These are phyloP conservation scores for Etheostoma nigrum DNA, from an alignment of 2,797 vertebrate species.

Conservation along the genomic window DNA sequence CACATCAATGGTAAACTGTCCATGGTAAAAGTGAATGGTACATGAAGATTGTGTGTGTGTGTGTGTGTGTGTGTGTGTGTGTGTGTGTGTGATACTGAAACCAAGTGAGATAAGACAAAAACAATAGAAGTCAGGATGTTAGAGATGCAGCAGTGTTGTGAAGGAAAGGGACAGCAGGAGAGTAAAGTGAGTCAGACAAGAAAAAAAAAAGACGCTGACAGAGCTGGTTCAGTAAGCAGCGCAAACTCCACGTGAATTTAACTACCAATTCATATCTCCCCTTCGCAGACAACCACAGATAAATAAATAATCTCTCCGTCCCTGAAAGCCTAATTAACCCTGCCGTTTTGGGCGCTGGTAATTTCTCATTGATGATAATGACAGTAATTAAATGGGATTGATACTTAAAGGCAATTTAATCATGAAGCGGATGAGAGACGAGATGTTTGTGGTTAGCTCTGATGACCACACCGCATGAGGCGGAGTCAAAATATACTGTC, in stretches of 20 bases:
- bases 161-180: conserved; percentile 37
- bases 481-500: conserved; percentile 15
- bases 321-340: conserved; percentile 84
- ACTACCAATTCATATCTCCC: conserved; percentile 72
- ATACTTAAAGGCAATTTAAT: conserved; percentile 85
- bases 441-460: conserved; percentile 64
- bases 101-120: conserved; percentile 3
- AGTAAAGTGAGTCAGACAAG: conserved; percentile 21
- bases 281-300: conserved; percentile 72
- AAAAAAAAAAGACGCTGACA: background rate
- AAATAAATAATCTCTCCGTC: conserved; percentile 79
- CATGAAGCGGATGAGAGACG: conserved; percentile 71
- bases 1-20: background rate
- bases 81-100: conserved; percentile 31
- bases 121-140: conserved; percentile 34
- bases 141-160: conserved; percentile 9
- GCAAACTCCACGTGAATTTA: conserved; percentile 54
- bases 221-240: conserved; percentile 35
- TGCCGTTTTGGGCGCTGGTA: conserved; percentile 74
- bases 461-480: conserved; percentile 50
- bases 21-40: background rate
- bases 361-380: conserved; percentile 86
- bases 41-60: conserved; percentile 4
- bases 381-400: conserved; percentile 85
- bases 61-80: background rate